Evolutionary conservation across 2,797 vertebrate species (phyloP).

Genomic region (Pristis pectinata): DNA sequence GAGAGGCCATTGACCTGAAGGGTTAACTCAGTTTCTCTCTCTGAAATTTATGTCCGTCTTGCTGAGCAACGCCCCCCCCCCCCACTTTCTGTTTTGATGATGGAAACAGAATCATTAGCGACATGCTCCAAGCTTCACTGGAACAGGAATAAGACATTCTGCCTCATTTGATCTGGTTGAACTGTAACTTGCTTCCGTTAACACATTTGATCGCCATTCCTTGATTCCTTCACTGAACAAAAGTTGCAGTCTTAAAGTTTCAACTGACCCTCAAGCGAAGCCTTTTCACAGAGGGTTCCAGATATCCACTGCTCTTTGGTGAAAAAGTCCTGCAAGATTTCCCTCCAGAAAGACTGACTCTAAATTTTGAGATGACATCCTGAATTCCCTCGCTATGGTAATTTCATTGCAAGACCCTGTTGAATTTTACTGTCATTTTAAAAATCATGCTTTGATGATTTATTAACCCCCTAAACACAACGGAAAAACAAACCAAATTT

Average conservation of each 20-base stretch:
- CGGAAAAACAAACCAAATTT: background rate
- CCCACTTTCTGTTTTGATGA: no score
- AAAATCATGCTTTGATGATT: background rate
- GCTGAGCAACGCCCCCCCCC: no score
- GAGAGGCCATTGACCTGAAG: no score
- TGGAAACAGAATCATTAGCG: background rate
- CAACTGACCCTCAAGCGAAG: background rate
- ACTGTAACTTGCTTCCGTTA: background rate
- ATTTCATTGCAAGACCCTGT: background rate
- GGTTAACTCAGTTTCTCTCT: no score
- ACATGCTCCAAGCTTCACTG: background rate
- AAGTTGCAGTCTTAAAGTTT: background rate
- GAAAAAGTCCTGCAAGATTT: background rate
- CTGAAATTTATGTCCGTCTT: no score
- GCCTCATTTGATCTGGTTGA: background rate
- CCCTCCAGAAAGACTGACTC: background rate
- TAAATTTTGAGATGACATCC: background rate
- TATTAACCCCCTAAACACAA: background rate
- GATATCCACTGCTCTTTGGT: no score
- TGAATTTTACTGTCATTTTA: background rate
- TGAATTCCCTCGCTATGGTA: background rate
- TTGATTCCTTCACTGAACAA: background rate
- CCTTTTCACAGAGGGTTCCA: background rate
- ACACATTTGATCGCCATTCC: background rate
- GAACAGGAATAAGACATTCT: background rate